Base-by-base conservation (phyloP, 2,113 vertebrate genomes). In the Caloenas nicobarica region DNA sequence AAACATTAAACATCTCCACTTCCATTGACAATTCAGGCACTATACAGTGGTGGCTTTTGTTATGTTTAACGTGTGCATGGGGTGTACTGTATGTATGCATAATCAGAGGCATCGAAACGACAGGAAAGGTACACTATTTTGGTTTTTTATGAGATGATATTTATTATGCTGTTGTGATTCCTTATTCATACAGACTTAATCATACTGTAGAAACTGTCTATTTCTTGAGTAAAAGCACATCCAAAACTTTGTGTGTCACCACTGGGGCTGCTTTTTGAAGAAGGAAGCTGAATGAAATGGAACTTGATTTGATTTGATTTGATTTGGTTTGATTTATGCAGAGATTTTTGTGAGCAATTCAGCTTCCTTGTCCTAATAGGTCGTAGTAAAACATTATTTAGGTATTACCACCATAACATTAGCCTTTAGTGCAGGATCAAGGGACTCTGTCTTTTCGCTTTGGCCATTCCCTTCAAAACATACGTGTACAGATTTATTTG, bases 81-180 rank as follows among this genome's bases (percentile, higher is more conserved):
- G 96, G 97, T 3, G 78, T 99, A 14, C 95, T 99, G 28, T 98
- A 98, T 0, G 94, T 99, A 64, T 99, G 99, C 87, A 97, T 72
- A 34, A 99, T 99, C 91, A 97, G 98, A 15, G 99, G 99, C 68
- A 99, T 99, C 24, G 98, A 99, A 97, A 99, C 98, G 57, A 99
- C 99, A 5, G 99, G 99, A 91, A 99, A 99, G 99, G 99, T 99
- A 96, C 14, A 53, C 36, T 25, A 0, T 7, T 72, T 57, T 48
- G 13, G 1, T 25, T 44, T 46, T 88, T 88, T 16, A 38, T 33
- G 28, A 36, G 8, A 40, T n/a, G 0, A 10, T 31, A 26, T 56
- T 69, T 8, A 25, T 80, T 68, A 28, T 53, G 22, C 23, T 57
- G 16, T 25, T 88, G 23, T 90, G 44, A 81, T 66, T 81, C 16